A percentile compares a stretch with the other conserved stretches of the same genome.
Conservation (phyloP, 2,888 invertebrate species). For the Aspidiotus destructor region DNA sequence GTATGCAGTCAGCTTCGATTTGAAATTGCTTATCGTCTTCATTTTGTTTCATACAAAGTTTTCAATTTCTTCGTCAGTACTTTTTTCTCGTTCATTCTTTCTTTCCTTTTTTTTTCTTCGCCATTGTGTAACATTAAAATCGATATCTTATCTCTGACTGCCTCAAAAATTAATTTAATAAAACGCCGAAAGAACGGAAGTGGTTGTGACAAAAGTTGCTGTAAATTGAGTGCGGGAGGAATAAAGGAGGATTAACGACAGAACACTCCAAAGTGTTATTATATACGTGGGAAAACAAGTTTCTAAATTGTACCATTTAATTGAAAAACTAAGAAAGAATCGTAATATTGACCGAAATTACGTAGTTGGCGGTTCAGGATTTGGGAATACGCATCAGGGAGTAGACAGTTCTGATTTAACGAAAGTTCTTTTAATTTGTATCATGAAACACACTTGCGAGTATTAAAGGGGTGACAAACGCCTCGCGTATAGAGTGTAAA, state of each 20-base stretch:
- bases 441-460: not conserved
- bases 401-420: not conserved
- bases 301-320: conserved; percentile 39
- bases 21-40: no score
- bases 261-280: no score
- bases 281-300: conserved; percentile 44
- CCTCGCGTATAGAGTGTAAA: not conserved
- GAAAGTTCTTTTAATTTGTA: not conserved
- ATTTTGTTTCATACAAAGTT: no score
- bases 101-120: no score
- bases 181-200: not conserved
- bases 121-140: not conserved
- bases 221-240: not conserved
- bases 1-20: no score
- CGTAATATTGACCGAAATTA: not conserved
- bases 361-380: not conserved
- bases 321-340: conserved; percentile 9
- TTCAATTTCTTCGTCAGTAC: no score
- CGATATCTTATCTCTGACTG: not conserved
- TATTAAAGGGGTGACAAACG: conserved; percentile 4
- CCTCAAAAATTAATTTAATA: not conserved
- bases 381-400: not conserved
- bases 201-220: not conserved
- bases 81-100: no score
- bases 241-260: not conserved